phyloP scores from a whole-genome alignment of 1,140 invertebrate species.

The Thrips palmi region DNA sequence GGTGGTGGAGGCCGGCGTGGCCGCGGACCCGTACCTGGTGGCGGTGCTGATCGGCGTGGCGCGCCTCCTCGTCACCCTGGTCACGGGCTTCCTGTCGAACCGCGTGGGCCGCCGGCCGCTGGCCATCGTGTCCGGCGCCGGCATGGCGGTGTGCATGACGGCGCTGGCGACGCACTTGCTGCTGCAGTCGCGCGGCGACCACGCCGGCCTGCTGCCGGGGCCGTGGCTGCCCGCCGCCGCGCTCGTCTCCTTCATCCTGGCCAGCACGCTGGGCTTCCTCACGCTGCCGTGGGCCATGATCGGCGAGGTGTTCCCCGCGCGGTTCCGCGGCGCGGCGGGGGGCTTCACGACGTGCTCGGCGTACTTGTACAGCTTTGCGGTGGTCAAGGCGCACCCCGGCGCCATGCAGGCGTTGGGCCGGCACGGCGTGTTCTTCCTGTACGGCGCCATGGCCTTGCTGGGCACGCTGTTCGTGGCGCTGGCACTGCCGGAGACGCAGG shows the following conservation, averaged over 20 bases:
- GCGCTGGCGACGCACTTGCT: slow-evolving; percentile 29
- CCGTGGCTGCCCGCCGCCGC: slow-evolving; percentile 27
- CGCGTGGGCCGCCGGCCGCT: slow-evolving; percentile 32
- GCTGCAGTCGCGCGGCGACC: slow-evolving; percentile 8
- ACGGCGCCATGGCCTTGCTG: slow-evolving; percentile 35
- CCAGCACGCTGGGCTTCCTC: slow-evolving; percentile 39
- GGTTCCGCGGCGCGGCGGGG: slow-evolving; percentile 41
- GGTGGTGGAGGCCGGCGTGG: slow-evolving; percentile 32
- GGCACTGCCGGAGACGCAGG: slow-evolving; percentile 65
- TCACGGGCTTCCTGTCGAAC: slow-evolving; percentile 31
- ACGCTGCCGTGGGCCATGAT: slow-evolving; percentile 54
- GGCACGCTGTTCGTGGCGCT: slow-evolving; percentile 36
- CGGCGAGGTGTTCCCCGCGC: slow-evolving; percentile 50
- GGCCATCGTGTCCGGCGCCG: slow-evolving; percentile 35
- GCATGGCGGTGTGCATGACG: slow-evolving; percentile 38
- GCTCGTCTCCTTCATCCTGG: slow-evolving; percentile 36
- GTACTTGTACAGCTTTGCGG: slow-evolving; percentile 40
- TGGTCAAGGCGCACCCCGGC: slow-evolving; percentile 45
- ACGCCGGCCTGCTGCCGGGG: background rate
- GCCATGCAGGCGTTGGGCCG: slow-evolving; percentile 28
- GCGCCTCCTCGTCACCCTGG: slow-evolving; percentile 29
- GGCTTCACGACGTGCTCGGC: slow-evolving; percentile 44
- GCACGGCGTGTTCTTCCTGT: slow-evolving; percentile 40
- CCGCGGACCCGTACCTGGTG: slow-evolving; percentile 33
- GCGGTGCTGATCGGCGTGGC: slow-evolving; percentile 34